Evolutionary conservation across 1,140 invertebrate species (phyloP).

Genomic region (Brachionus koreanus): DNA sequence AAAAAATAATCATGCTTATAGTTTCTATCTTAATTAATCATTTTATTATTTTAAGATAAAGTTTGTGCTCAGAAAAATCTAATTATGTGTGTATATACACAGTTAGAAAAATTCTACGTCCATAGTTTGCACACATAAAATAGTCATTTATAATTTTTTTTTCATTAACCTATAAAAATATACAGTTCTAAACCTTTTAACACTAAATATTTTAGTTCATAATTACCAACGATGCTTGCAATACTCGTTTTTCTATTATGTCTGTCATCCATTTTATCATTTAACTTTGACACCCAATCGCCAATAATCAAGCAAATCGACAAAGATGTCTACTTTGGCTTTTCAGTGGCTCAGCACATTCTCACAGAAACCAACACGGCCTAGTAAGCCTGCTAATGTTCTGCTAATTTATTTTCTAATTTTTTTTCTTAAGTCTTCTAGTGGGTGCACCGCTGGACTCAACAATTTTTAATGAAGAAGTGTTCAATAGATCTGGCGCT

Average conservation of each 20-base stretch:
- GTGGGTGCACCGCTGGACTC: constrained; percentile 25
- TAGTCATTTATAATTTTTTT: constrained; percentile 12
- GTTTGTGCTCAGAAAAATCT: neutral
- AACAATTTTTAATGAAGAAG: neutral
- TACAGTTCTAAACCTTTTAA: neutral
- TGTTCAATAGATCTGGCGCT: constrained; percentile 1
- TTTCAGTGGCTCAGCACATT: constrained; percentile 27
- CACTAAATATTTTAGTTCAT: neutral
- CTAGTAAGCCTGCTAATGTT: neutral
- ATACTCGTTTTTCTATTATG: neutral
- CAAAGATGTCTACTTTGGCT: constrained; percentile 35
- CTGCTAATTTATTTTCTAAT: neutral
- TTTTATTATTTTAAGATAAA: constrained; percentile 7
- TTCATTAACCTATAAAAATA: constrained; percentile 13
- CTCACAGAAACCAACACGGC: neutral
- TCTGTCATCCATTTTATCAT: neutral
- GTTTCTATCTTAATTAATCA: neutral
- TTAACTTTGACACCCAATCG: constrained; percentile 1
- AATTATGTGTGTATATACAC: neutral
- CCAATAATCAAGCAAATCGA: neutral
- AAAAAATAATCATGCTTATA: neutral
- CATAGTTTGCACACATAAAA: constrained; percentile 10
- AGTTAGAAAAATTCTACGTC: neutral
- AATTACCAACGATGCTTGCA: neutral
- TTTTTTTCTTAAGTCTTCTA: neutral